Conservation (phyloP, 2,797 vertebrate species). For the Muscicapa comitata region DNA sequence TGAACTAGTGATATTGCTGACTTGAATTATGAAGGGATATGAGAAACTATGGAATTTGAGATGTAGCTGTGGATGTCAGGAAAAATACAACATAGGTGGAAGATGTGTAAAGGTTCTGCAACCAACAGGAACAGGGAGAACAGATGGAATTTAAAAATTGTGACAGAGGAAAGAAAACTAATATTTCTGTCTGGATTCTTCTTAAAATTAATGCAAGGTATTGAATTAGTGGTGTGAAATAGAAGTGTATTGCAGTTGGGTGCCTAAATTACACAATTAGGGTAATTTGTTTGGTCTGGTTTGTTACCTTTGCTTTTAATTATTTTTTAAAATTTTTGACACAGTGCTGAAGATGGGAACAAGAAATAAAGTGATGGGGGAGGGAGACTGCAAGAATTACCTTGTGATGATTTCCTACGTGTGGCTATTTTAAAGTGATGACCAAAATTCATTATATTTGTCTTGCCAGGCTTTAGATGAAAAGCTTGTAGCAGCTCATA, state of each 20-base stretch:
- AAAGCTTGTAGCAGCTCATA: not conserved
- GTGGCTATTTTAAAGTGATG: not conserved
- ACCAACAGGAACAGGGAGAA: not conserved
- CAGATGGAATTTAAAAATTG: not conserved
- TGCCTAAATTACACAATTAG: not conserved
- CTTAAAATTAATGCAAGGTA: not conserved
- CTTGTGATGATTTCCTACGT: not conserved
- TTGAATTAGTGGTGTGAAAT: not conserved
- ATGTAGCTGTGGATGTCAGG: not conserved
- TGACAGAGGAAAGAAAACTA: not conserved
- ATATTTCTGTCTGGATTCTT: not conserved
- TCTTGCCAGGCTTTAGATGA: not conserved
- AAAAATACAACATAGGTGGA: not conserved
- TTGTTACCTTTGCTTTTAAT: not conserved
- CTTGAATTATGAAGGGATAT: not conserved
- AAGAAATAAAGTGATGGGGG: not conserved
- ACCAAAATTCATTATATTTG: not conserved
- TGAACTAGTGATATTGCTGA: not conserved
- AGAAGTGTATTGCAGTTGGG: not conserved
- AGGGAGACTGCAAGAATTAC: not conserved
- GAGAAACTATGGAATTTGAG: not conserved
- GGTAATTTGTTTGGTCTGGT: not conserved
- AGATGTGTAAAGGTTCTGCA: not conserved
- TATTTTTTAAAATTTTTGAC: not conserved
- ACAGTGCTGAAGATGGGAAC: not conserved